Conservation (phyloP, 2,113 vertebrate species). For the Coryphaenoides rupestris region DNA sequence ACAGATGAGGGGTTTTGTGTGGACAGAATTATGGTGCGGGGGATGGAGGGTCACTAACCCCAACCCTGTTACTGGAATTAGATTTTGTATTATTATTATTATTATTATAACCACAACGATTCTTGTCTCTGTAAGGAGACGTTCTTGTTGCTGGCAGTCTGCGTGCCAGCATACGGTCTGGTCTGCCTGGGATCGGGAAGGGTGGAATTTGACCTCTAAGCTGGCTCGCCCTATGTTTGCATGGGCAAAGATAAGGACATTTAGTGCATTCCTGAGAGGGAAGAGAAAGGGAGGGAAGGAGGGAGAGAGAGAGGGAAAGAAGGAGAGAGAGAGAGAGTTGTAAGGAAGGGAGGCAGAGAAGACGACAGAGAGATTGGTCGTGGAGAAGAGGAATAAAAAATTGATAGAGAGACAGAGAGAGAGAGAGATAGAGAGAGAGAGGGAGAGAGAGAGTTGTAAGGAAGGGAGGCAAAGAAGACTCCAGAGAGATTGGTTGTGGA, state of each 20-base stretch:
- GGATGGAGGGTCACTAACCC: not conserved
- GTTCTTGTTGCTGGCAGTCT: conserved; percentile 11
- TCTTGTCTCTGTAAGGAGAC: conserved; percentile 5
- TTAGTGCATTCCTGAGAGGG: conserved; percentile 58
- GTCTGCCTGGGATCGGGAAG: conserved; percentile 35
- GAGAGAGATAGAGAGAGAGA: too few species aligned
- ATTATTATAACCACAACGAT: not conserved
- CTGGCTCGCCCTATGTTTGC: conserved; percentile 57
- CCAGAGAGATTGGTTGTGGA: too few species aligned
- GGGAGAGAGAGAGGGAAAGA: not conserved
- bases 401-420: too few species aligned
- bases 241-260: conserved; percentile 65
- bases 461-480: not conserved
- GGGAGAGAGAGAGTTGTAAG: too few species aligned
- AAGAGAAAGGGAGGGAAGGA: conserved; percentile 10
- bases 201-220: conserved; percentile 58
- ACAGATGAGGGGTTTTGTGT: too few species aligned
- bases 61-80: not conserved
- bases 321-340: not conserved
- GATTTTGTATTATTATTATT: not conserved
- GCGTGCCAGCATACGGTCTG: conserved; percentile 36
- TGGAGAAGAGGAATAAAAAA: too few species aligned
- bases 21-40: too few species aligned
- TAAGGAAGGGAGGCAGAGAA: not conserved
- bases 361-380: too few species aligned